Evolutionary conservation across 2,113 vertebrate genomes (phyloP), one percentile per base, ranked within the genome.

Genomic region (Pipa parva): DNA sequence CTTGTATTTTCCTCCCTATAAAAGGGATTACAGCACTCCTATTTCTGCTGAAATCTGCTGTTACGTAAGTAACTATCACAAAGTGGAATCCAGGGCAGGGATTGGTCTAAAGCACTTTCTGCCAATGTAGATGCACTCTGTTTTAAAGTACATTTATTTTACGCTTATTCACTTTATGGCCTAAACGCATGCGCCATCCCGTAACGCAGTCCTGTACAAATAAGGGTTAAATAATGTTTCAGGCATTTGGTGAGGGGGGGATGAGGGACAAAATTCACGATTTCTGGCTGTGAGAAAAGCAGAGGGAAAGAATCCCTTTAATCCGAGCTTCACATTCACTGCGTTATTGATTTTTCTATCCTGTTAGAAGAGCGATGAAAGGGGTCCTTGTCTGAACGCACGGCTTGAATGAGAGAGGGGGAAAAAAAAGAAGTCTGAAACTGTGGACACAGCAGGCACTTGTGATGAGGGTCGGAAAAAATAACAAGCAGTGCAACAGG

Each of bases 321-420:
- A 60, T 59, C 56, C 56, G 28, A 18, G 31, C 55, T 12, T 22
- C 56, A 29, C 28, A 59, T 60, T 60, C 56, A 60, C 46, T 3
- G 12, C 9, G 21, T 60, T 69, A 69, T 69, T 69, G 65, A 69
- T 69, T 69, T 69, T 52, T 60, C 65, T 42, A 60, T 60, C 65
- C 57, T 59, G 65, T 68, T 68, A 59, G 65, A 4, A 24, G 36
- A 21, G 22, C n/a, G 31, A 69, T 60, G 65, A 69, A 69, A 52
- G 49, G 65, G 52, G 31, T 20, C 46, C 57, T 60, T 69, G 65
- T 68, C 4, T 52, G 56, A 68, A 36, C 9, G 56, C 65, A n/a
- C 9, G 46, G 31, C 8, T 42, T 6, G 63, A 24, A 58, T n/a
- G 31, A 9, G 17, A 33, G 3, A 17, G 29, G 21, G 11, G 9